These are phyloP conservation scores for Steinernema feltiae DNA, from an alignment of 1,140 invertebrate genomes.

Conservation along the genomic window DNA sequence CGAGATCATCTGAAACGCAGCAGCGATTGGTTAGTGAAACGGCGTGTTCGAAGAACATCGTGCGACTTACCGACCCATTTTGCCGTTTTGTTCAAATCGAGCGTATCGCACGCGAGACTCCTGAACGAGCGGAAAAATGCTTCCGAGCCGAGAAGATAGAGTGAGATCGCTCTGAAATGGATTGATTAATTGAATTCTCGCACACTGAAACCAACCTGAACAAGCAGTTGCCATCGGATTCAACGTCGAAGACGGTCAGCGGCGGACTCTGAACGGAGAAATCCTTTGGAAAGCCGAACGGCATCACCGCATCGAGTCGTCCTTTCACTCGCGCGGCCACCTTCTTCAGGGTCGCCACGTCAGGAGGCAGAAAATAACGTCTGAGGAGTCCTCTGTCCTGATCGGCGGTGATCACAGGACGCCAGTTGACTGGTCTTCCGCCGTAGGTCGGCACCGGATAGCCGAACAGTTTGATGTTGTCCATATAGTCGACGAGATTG, in stretches of 20 bases:
- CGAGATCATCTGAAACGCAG: background rate
- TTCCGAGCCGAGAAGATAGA: background rate
- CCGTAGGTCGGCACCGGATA: background rate
- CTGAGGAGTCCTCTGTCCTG: background rate
- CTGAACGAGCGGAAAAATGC: background rate
- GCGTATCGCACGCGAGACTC: background rate
- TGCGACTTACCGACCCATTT: conserved; percentile 1
- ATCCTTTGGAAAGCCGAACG: background rate
- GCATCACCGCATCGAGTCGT: background rate
- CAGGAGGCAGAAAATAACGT: background rate
- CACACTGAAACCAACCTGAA: background rate
- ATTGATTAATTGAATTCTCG: background rate
- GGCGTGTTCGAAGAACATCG: background rate
- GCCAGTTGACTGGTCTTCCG: background rate
- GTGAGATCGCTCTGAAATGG: background rate
- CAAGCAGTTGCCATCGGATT: background rate
- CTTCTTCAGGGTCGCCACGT: conserved; percentile 1
- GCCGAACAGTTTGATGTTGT: background rate
- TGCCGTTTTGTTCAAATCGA: background rate
- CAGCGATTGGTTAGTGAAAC: background rate
- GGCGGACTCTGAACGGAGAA: background rate
- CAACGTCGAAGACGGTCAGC: background rate
- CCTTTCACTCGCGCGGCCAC: background rate
- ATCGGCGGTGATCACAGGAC: background rate
- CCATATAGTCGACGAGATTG: background rate